A percentile compares a stretch with the other conserved stretches of the same genome.
Conservation (phyloP, 2,797 vertebrate genomes). For the Chiroxiphia lanceolata region DNA sequence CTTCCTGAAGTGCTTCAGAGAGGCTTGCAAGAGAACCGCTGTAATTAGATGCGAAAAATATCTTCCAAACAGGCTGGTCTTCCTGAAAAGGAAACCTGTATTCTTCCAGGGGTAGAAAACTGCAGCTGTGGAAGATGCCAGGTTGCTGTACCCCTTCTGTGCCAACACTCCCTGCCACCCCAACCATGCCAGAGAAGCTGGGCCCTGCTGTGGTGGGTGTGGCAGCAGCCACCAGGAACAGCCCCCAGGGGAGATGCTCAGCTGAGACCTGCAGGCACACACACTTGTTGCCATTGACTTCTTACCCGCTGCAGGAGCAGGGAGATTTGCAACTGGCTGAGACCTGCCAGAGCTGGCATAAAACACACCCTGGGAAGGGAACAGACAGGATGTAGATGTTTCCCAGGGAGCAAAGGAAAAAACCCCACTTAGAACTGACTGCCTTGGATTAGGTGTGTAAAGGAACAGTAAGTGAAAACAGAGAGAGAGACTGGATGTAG, state of each 20-base stretch:
- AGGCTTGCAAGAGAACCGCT: background rate
- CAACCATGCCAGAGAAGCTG: background rate
- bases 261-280: background rate
- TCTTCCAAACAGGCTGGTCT: background rate
- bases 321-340: background rate
- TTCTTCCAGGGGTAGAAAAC: background rate
- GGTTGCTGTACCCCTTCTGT: background rate
- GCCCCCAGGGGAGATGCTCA: background rate
- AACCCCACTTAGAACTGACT: background rate
- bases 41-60: background rate
- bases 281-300: background rate
- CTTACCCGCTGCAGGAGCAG: background rate
- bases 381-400: background rate
- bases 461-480: background rate
- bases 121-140: background rate
- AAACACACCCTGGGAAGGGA: background rate
- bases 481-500: background rate
- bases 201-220: accelerated
- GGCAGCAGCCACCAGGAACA: background rate
- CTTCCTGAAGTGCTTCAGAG: background rate
- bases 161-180: background rate
- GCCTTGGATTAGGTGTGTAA: background rate
- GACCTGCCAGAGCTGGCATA: background rate
- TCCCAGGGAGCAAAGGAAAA: background rate
- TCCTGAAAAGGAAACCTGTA: background rate